phyloP scores from a whole-genome alignment of 2,113 vertebrate species.

The Myotis davidii region DNA sequence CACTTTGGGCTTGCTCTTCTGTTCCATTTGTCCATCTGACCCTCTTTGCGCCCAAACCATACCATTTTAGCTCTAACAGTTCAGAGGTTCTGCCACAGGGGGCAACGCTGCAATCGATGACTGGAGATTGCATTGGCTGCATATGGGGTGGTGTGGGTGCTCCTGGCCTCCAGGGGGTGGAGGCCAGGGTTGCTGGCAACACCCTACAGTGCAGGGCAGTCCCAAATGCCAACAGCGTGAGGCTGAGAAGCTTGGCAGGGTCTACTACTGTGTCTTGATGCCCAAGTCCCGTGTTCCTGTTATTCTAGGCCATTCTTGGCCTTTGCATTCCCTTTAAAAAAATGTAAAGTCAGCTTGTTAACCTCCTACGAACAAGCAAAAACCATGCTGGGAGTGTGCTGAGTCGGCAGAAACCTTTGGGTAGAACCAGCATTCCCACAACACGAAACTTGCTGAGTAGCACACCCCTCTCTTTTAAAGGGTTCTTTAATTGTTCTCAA shows the following conservation, averaged over 20 bases:
- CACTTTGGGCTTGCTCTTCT: not conserved
- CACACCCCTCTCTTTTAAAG: not conserved
- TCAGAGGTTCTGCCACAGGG: not conserved
- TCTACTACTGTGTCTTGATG: accelerated
- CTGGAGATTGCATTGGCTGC: not conserved
- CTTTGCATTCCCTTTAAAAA: not conserved
- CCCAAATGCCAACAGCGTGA: accelerated
- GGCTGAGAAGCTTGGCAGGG: not conserved
- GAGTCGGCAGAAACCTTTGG: not conserved
- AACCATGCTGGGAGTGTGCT: too few relatives aligned
- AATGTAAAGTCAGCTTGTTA: not conserved
- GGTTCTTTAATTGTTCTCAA: not conserved
- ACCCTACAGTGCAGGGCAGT: too few relatives aligned
- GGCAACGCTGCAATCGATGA: too few relatives aligned
- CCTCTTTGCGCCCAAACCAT: not conserved
- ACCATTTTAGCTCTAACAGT: not conserved
- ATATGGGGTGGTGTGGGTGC: not conserved
- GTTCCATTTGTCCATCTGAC: not conserved
- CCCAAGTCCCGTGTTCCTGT: too few relatives aligned
- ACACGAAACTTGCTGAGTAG: not conserved
- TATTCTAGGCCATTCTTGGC: not conserved
- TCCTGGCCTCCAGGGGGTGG: too few relatives aligned
- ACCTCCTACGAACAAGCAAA: not conserved
- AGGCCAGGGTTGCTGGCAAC: not conserved
- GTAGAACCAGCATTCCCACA: too few relatives aligned